Conservation (phyloP, 1,140 invertebrate genomes). For the Triops longicaudatus region DNA sequence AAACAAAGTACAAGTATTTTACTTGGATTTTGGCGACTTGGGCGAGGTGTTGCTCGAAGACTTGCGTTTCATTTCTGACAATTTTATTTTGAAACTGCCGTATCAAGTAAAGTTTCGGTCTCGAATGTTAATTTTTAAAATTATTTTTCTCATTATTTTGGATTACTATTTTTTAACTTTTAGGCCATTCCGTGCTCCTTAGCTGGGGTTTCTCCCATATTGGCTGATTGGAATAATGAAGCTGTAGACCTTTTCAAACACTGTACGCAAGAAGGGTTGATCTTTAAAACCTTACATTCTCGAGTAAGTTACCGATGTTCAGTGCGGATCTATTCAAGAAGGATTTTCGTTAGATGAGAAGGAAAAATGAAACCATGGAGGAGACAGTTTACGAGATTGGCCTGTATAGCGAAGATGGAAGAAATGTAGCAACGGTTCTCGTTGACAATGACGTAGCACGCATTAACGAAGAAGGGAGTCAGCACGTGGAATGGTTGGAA, state of each 20-base stretch:
- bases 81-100: neutral
- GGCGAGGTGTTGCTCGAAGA: neutral
- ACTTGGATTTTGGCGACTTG: neutral
- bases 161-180: neutral
- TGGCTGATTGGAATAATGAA: neutral
- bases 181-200: neutral
- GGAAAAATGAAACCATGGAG: neutral
- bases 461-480: neutral
- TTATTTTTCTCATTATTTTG: neutral
- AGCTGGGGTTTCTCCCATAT: neutral
- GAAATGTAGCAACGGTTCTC: neutral
- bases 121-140: neutral
- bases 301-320: neutral
- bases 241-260: neutral
- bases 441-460: neutral
- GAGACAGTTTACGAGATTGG: neutral
- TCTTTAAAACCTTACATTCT: neutral
- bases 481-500: neutral
- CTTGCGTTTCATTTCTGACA: neutral
- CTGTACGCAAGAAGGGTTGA: neutral
- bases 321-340: neutral
- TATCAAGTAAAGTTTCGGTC: neutral
- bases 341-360: neutral
- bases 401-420: neutral
- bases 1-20: neutral